These are phyloP conservation scores for Caprella mutica DNA, from an alignment of 2,888 invertebrate species.

Conservation along the genomic window DNA sequence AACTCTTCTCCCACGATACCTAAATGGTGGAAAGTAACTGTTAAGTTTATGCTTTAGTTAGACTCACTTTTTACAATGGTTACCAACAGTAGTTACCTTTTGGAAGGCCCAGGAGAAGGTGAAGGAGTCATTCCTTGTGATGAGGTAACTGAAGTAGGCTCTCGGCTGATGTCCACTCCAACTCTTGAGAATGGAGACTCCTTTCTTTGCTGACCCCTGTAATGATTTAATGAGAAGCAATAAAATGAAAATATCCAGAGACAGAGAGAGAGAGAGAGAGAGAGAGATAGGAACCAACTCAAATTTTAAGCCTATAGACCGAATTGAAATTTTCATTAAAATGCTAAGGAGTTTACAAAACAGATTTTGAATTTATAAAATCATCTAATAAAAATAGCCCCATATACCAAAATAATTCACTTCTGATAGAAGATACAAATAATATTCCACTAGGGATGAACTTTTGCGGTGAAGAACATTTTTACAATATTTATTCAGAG, in stretches of 20 bases:
- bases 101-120: conserved; percentile 46
- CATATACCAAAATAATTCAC: too few species aligned
- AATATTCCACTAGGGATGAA: too few species aligned
- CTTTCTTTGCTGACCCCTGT: conserved; percentile 41
- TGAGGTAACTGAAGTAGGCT: conserved; percentile 39
- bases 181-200: conserved; percentile 41
- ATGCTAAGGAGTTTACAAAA: too few species aligned
- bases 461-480: too few species aligned
- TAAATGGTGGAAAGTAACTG: neutral
- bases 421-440: too few species aligned
- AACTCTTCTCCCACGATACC: conserved; percentile 33
- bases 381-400: too few species aligned
- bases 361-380: too few species aligned
- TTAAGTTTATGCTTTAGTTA: neutral
- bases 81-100: conserved; percentile 37
- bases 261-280: neutral
- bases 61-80: too few species aligned
- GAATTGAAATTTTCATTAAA: too few species aligned
- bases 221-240: too few species aligned
- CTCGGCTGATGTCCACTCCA: conserved; percentile 41
- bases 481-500: too few species aligned
- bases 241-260: conserved; percentile 12
- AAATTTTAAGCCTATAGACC: neutral
- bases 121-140: conserved; percentile 42
- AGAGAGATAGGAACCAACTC: neutral